A percentile compares a stretch with the other conserved stretches of the same genome.
phyloP scores from a whole-genome alignment of 2,113 vertebrate species.

The Dipodomys merriami region DNA sequence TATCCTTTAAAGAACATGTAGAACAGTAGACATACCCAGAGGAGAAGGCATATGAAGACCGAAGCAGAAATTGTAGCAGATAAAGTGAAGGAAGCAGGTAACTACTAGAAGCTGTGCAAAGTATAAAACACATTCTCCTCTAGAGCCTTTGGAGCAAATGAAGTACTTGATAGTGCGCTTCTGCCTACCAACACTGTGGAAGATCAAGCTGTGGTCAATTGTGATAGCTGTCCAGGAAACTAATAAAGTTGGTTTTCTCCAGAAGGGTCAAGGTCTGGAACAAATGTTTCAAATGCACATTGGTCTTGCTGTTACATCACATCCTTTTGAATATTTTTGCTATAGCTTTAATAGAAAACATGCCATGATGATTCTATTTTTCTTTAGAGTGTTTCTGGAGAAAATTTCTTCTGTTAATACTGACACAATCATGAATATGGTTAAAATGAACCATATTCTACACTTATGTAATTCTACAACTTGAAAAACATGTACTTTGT shows the following conservation, averaged over 20 bases:
- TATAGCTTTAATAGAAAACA: not conserved
- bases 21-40: not conserved
- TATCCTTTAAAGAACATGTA: not conserved
- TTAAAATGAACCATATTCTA: not conserved
- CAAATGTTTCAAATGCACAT: not conserved
- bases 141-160: not conserved
- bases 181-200: not conserved
- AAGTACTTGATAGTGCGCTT: not conserved
- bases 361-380: not conserved
- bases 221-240: not conserved
- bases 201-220: not conserved
- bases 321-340: not conserved
- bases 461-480: not conserved
- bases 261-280: not conserved
- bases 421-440: not conserved
- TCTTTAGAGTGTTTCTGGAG: not conserved
- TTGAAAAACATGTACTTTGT: not conserved
- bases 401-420: not conserved
- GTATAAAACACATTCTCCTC: not conserved
- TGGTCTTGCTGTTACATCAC: not conserved
- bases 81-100: not conserved
- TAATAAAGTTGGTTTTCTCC: not conserved
- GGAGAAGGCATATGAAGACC: not conserved
- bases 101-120: not conserved
- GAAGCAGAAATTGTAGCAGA: not conserved